Conservation (phyloP, 1,140 invertebrate species). For the Plectrocnemia conspersa region DNA sequence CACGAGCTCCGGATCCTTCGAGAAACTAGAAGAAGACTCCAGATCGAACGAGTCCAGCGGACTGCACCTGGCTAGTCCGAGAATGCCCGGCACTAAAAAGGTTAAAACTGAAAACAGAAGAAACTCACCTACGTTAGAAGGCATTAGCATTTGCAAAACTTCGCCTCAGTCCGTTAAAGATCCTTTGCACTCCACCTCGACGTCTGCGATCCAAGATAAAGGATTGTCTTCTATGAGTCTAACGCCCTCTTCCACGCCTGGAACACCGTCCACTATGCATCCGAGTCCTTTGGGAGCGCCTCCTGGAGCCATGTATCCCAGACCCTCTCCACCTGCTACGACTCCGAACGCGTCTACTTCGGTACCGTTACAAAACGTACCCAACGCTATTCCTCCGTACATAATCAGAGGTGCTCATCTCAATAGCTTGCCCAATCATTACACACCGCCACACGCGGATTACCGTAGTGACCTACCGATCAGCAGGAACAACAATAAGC, state of each 20-base stretch:
- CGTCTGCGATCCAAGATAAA: constrained; percentile 47
- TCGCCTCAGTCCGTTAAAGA: constrained; percentile 49
- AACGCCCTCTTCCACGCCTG: constrained; percentile 61
- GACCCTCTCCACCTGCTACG: constrained; percentile 58
- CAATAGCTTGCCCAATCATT: constrained; percentile 39
- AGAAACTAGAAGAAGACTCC: constrained; percentile 73
- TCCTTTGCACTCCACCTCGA: constrained; percentile 43
- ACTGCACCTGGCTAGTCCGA: constrained; percentile 38
- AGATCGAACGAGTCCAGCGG: constrained; percentile 60
- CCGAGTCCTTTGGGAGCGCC: constrained; percentile 47
- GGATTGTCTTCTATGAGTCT: constrained; percentile 57
- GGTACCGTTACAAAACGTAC: constrained; percentile 54
- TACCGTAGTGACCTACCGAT: constrained; percentile 40
- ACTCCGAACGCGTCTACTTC: constrained; percentile 54
- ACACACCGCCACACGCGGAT: constrained; percentile 45
- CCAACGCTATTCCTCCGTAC: constrained; percentile 54
- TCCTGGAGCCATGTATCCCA: constrained; percentile 52
- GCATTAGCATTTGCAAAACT: constrained; percentile 49
- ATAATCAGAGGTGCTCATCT: constrained; percentile 48
- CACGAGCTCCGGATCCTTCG: constrained; percentile 64
- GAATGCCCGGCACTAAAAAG: constrained; percentile 51
- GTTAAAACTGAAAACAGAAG: constrained; percentile 62
- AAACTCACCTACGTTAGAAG: constrained; percentile 57
- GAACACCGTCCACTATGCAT: constrained; percentile 58
- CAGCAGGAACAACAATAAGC: constrained; percentile 18